These are phyloP conservation scores for Mesitornis unicolor DNA, from an alignment of 2,113 vertebrate genomes.

Conservation along the genomic window DNA sequence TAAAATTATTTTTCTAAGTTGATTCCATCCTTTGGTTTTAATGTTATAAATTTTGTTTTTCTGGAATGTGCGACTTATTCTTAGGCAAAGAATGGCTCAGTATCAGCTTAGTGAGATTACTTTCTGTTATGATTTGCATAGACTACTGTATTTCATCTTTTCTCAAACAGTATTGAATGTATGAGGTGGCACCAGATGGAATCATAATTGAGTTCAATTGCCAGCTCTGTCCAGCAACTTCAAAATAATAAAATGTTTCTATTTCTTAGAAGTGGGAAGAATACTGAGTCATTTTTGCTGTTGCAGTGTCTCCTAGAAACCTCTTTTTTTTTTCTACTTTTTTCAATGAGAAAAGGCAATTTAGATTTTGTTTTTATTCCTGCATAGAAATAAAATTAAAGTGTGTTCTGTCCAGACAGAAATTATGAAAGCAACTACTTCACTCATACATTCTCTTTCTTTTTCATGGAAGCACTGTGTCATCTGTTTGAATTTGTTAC, in stretches of 20 bases:
- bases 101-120: background rate
- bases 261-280: background rate
- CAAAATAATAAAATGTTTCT: background rate
- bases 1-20: background rate
- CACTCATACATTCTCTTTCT: background rate
- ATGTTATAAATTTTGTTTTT: background rate
- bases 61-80: background rate
- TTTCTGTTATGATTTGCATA: constrained; percentile 1
- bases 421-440: background rate
- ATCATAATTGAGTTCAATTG: constrained; percentile 28
- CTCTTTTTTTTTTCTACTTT: background rate
- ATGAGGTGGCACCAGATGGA: background rate
- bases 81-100: background rate
- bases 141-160: background rate
- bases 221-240: background rate
- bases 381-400: background rate
- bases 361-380: background rate
- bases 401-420: background rate
- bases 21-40: background rate
- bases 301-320: background rate
- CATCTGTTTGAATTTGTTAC: background rate
- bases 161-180: background rate
- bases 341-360: background rate
- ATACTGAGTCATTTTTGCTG: background rate
- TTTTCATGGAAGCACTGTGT: background rate